Base-by-base conservation (phyloP, 2,797 vertebrate genomes). In the Tamandua tetradactyla region DNA sequence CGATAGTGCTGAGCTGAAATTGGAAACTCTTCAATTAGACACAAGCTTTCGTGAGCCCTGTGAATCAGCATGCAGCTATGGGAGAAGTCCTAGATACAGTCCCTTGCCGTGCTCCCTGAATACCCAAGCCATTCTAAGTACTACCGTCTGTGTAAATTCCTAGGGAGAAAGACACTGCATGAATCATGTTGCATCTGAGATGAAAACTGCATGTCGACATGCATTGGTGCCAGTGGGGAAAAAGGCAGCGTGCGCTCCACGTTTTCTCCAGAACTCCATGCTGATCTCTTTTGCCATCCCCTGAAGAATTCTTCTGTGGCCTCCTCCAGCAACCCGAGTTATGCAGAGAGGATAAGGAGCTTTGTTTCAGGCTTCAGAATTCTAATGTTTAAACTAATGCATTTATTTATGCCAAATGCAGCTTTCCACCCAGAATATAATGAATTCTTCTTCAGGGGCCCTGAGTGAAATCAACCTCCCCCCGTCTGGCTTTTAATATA, bases 391-490 rank as follows among this genome's bases (percentile, higher is more conserved):
- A 91, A 69, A 89, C 27, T 0, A 91, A 81, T 79, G 80, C 62
- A 0, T 96, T 97, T 96, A 81, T 93, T 55, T 82, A 96, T 97
- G 97, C 95, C 47, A 59, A 92, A 96, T 69, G 92, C 91, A 74
- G 95, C 93, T 76, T 88, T 83, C 88, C 1, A 2, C 14, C 93
- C 87, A 76, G 15, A 96, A 94, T 94, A n/a, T 32, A 30, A 7
- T 15, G 86, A 96, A 96, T 96, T 2, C 25, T 84, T 95, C 93
- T 94, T 94, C 0, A 40, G 87, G 93, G 94, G n/a, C 78, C 94
- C 40, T 18, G 71, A 72, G 95, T 4, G 68, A 85, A 96, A 89
- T 92, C 12, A n/a, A 22, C 78, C 91, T 72, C 93, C 89, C 84
- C 80, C 57, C 8, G 59, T 35, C 79, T 81, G 84, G 42, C 92